Evolutionary conservation across 2,888 invertebrate species (phyloP), one percentile per base, ranked within the genome.

Genomic region (Dicycla oo): DNA sequence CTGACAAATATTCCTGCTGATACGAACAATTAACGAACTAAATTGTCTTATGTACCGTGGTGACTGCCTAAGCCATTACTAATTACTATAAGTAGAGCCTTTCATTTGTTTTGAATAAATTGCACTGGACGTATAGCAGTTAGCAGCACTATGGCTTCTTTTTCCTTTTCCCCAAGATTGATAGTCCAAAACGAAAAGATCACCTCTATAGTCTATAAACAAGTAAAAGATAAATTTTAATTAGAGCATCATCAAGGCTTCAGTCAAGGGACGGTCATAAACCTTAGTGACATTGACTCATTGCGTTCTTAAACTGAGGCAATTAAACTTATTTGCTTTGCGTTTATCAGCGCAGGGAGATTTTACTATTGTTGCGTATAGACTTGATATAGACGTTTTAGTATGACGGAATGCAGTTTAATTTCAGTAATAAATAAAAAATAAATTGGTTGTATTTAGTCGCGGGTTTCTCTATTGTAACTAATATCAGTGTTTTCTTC

Each of bases 271-370:
- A 68, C 75, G 67, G 60, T 56, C 30, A 70, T 81, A 86, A 84
- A 85, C 69, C 49, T 64, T 30, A 60, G 71, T 74, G 89, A 86
- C 86, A 85, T 88, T 86, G 86, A 89, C 78, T 82, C 84, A 88
- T 87, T 89, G 84, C 88, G 86, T 81, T 85, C 78, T 86, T 86
- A 88, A 88, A 85, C 84, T 63, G 61, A 53, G 57, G 67, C 57
- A 78, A 76, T 86, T 81, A 85, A 79, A 80, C 69, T 72, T 78
- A 73, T 82, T 87, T 86, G 83, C 85, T 82, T 78, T 51, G 54
- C 65, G 76, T 83, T 86, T 86, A 89, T 89, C 87, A 87, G 65
- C 56, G 68, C 75, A 81, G 81, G 72, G 80, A 80, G 73, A 78
- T 80, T 81, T 86, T 82, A 82, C 79, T 69, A 72, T 84, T 82